Conservation (phyloP, 92 coral and sea anemone genomes). For the Anthopleura xanthogrammica region DNA sequence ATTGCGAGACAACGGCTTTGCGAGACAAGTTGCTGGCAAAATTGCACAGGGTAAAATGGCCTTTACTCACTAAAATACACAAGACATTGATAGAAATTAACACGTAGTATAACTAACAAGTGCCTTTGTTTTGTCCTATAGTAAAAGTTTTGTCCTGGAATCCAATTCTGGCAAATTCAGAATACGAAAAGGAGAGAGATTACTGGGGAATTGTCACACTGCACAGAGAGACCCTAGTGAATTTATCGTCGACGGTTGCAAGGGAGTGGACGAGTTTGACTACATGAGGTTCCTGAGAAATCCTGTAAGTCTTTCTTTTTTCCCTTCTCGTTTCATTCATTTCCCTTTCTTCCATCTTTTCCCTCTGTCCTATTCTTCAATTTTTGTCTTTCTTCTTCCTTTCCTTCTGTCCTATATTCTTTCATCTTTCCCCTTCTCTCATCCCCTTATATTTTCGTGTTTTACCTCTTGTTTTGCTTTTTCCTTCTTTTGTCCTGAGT, state of each 20-base stretch:
- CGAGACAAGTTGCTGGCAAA: too few relatives aligned
- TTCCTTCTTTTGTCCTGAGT: too few relatives aligned
- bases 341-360: neutral
- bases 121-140: conserved; percentile 1
- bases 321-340: neutral
- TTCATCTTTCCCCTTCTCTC: neutral
- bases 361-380: neutral
- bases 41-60: too few relatives aligned
- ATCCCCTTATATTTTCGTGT: neutral
- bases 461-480: neutral
- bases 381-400: neutral
- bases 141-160: conserved; percentile 59
- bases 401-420: too few relatives aligned
- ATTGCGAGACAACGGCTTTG: too few relatives aligned
- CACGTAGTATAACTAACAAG: neutral
- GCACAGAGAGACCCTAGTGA: conserved; percentile 78
- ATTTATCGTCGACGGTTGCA: conserved; percentile 53
- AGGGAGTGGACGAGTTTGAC: conserved; percentile 47
- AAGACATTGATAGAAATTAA: too few relatives aligned
- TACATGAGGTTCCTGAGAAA: conserved; percentile 23
- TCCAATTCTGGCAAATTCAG: conserved; percentile 67
- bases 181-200: conserved; percentile 53
- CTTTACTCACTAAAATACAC: too few relatives aligned
- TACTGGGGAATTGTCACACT: conserved; percentile 73
- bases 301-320: neutral